Base-by-base conservation (phyloP, 2,888 invertebrate species). In the Nowickia ferox region DNA sequence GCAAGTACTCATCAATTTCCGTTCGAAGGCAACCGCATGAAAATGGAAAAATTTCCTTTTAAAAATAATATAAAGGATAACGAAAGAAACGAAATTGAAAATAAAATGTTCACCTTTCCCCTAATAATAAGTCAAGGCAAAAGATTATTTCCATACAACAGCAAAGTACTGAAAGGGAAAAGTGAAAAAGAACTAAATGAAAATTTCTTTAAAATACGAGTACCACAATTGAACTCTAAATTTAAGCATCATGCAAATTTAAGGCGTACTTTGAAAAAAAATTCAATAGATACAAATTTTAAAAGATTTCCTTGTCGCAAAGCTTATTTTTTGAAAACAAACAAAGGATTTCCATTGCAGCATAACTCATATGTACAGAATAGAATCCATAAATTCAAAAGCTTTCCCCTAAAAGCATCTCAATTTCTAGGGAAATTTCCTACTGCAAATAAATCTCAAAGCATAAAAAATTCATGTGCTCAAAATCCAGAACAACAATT, bases 1-100 rank as follows among this genome's bases (percentile, higher is more conserved):
- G 40, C 2, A 44, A 30, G 5, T 30, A 30, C 38, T 51, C 42
- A 61, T 66, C 38, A 59, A 55, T 84, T 84, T 69, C 84, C 84
- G 61, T 13, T 81, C 9, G 61, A 63, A 61, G n/a, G 22, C 22
- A 9, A 0, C 2, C 9, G 5, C 5, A 71, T 44, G 8, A 4
- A 44, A 19, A 72, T 17, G 22, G 30, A 15, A 55, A 40, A 57
- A 11, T 81, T 81, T 66, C 84, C 80, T 1, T 46, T 42, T 44
- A 44, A 66, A 65, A 76, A 59, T 55, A 13, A 11, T 19, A 44
- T 30, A 2, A 0, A 19, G 30, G 22, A 11, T 30, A n/a, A 38
- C 13, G 17, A 55, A 57, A 46, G 30, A 59, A 57, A 40, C 11
- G 66, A 40, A 22, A 8, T n/a, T 30, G 22, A 40, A 55, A 15